phyloP scores from a whole-genome alignment of 1,140 invertebrate species.

The Zaprionus taronus region DNA sequence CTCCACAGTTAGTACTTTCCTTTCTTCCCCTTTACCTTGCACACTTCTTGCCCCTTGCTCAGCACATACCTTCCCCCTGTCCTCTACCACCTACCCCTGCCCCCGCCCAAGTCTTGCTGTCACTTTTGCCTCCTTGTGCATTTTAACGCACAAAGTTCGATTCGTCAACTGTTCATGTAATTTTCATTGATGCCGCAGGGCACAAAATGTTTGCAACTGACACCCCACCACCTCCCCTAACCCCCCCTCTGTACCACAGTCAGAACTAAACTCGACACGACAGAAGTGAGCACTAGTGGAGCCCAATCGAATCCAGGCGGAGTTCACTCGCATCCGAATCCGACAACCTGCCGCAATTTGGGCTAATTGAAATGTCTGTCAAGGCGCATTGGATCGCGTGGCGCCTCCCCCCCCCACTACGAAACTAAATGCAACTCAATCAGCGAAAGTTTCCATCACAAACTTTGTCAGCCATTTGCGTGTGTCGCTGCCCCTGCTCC shows the following conservation, averaged over 20 bases:
- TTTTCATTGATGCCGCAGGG: conserved; percentile 68
- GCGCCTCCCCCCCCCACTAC: not conserved
- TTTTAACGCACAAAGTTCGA: conserved; percentile 61
- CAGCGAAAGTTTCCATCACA: conserved; percentile 73
- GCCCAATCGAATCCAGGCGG: not conserved
- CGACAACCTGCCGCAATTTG: conserved; percentile 64
- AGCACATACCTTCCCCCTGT: not conserved
- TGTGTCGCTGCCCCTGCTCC: not conserved
- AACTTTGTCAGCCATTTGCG: conserved; percentile 39
- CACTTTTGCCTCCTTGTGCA: conserved; percentile 44
- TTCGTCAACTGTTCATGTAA: conserved; percentile 77
- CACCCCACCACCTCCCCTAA: not conserved
- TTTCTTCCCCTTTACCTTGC: no score
- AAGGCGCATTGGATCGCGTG: conserved; percentile 44
- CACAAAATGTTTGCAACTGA: conserved; percentile 57
- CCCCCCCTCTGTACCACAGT: not conserved
- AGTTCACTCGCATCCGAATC: not conserved
- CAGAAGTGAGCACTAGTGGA: conserved; percentile 1
- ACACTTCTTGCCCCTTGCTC: not conserved
- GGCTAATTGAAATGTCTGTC: conserved; percentile 81
- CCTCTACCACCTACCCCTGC: not conserved
- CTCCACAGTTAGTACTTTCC: no score
- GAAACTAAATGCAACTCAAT: conserved; percentile 80
- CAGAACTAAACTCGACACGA: conserved; percentile 5
- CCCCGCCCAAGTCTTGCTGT: not conserved